Evolutionary conservation across 2,113 vertebrate genomes (phyloP).

Genomic region (Elephantulus edwardii): DNA sequence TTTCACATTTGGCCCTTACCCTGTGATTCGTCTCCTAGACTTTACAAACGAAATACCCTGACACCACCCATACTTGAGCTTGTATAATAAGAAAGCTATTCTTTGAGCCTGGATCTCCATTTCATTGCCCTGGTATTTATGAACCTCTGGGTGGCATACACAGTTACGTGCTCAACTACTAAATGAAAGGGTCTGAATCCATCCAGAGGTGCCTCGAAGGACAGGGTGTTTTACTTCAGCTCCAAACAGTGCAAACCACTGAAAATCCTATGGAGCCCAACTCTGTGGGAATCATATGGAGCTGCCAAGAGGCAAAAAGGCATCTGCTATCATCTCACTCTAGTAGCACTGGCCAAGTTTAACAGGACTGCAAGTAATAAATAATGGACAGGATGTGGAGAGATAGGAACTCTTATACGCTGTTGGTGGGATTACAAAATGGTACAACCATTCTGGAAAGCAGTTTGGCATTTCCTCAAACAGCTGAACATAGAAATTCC

Average conservation of each 20-base stretch:
- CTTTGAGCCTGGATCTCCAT: background rate
- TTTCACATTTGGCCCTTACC: background rate
- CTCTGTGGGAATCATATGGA: too few species aligned
- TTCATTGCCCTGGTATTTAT: background rate
- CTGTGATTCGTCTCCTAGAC: background rate
- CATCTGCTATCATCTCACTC: too few species aligned
- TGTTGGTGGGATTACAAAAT: too few species aligned
- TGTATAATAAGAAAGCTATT: background rate
- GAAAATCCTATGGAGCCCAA: background rate
- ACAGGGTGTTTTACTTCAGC: background rate
- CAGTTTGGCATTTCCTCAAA: too few species aligned
- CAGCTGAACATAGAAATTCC: too few species aligned
- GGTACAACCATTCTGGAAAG: too few species aligned
- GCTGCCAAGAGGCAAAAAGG: too few species aligned
- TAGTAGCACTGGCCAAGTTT: too few species aligned
- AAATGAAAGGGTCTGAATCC: background rate
- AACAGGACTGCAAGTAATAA: too few species aligned
- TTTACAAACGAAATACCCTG: background rate
- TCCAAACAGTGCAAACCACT: background rate
- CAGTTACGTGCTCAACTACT: background rate
- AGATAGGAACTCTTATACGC: too few species aligned
- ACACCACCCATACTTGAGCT: background rate
- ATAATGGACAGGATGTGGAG: too few species aligned
- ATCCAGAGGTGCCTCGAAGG: background rate
- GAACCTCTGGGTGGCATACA: background rate